Conservation (phyloP, 2,113 vertebrate genomes). For the Crocuta crocuta region DNA sequence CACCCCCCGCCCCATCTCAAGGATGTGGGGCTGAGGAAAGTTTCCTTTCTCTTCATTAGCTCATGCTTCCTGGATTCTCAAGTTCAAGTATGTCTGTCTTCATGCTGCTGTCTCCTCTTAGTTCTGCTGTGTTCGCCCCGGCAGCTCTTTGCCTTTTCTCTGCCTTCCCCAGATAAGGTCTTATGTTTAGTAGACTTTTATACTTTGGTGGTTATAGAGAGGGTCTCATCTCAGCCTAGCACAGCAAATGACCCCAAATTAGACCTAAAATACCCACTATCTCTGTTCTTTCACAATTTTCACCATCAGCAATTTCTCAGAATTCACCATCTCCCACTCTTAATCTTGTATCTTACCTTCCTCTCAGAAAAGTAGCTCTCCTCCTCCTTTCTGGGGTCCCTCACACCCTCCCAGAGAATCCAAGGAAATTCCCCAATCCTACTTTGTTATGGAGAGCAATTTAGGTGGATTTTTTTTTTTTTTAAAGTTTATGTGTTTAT, state of each 20-base stretch:
- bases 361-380: background rate
- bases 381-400: background rate
- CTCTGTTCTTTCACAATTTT: background rate
- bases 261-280: background rate
- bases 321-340: background rate
- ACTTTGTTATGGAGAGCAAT: background rate
- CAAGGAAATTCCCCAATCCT: background rate
- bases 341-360: too few species aligned
- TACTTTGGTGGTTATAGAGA: background rate
- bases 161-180: background rate
- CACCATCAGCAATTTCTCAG: background rate
- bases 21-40: background rate
- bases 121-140: background rate
- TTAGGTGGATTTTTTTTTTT: too few species aligned
- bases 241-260: background rate
- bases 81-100: background rate
- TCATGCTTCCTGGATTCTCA: background rate
- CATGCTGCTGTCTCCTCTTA: background rate
- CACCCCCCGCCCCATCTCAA: background rate
- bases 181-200: background rate
- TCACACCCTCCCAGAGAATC: background rate
- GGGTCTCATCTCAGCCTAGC: background rate
- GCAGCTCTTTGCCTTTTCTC: too few species aligned
- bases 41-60: background rate
- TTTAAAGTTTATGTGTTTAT: too few species aligned